Evolutionary conservation across 2,113 vertebrate genomes (phyloP).

Genomic region (Scophthalmus maximus): DNA sequence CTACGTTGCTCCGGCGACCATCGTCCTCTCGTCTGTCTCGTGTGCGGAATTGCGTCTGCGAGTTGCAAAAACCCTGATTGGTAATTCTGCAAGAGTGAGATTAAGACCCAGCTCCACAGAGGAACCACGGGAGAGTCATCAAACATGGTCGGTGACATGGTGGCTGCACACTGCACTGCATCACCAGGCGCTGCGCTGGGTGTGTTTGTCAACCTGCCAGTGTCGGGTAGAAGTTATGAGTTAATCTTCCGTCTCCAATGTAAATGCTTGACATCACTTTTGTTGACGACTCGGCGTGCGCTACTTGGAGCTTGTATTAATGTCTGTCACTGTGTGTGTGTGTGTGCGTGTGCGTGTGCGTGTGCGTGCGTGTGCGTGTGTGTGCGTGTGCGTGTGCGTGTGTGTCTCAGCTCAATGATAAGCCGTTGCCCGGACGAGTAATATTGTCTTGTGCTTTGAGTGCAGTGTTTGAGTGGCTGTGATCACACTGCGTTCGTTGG

Average conservation of each 20-base stretch:
- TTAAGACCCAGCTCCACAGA: slow-evolving; percentile 35
- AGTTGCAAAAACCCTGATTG: slow-evolving; percentile 1
- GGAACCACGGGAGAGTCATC: neutral
- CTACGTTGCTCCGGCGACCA: neutral
- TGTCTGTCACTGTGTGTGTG: neutral
- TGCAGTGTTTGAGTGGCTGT: slow-evolving; percentile 7
- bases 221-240: slow-evolving; percentile 1
- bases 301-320: neutral
- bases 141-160: slow-evolving; percentile 15
- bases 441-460: slow-evolving; percentile 6
- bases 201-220: slow-evolving; percentile 19
- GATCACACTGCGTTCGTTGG: slow-evolving; percentile 20
- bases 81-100: slow-evolving; percentile 26
- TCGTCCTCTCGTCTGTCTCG: neutral
- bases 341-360: neutral
- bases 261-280: slow-evolving; percentile 18
- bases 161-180: neutral
- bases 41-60: slow-evolving; percentile 9
- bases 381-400: neutral
- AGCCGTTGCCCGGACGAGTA: neutral
- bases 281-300: neutral
- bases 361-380: neutral
- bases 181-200: neutral
- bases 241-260: slow-evolving; percentile 11
- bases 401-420: no score